Evolutionary conservation across 2,888 invertebrate species (phyloP).

Genomic region (Mesoligia furuncula): DNA sequence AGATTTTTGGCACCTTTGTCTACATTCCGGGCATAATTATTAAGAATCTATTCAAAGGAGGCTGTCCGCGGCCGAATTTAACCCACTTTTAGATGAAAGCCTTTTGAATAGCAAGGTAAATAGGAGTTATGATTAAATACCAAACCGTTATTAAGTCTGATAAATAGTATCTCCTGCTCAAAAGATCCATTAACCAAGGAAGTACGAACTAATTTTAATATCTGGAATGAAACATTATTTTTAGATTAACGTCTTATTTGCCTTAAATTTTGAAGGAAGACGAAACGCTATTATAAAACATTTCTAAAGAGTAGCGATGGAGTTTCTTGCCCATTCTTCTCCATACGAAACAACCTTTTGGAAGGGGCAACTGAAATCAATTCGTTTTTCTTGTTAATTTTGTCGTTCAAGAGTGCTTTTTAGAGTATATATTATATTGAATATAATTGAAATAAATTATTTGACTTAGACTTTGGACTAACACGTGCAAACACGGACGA

Average conservation of each 20-base stretch:
- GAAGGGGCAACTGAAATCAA: neutral
- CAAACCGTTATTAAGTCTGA: constrained; percentile 36
- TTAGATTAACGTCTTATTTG: neutral
- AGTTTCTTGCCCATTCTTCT: neutral
- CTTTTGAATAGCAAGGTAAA: constrained; percentile 49
- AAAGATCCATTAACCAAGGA: constrained; percentile 35
- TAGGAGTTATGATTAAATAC: constrained; percentile 58
- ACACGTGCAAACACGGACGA: too few relatives aligned
- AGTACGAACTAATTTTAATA: constrained; percentile 9
- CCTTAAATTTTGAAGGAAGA: neutral
- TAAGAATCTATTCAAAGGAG: constrained; percentile 40
- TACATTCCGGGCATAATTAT: constrained; percentile 46
- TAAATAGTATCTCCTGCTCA: constrained; percentile 38
- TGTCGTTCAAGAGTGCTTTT: neutral
- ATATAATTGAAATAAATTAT: neutral
- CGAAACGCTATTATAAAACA: neutral
- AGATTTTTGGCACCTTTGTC: constrained; percentile 33
- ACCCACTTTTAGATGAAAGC: constrained; percentile 37
- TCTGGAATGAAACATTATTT: neutral
- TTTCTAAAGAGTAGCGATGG: neutral
- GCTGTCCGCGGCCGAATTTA: constrained; percentile 17
- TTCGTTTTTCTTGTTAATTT: neutral
- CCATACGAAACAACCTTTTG: too few relatives aligned
- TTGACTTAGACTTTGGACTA: neutral
- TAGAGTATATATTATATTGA: neutral